Conservation (phyloP, 2,888 invertebrate species). For the Rotaria magnacalcarata region DNA sequence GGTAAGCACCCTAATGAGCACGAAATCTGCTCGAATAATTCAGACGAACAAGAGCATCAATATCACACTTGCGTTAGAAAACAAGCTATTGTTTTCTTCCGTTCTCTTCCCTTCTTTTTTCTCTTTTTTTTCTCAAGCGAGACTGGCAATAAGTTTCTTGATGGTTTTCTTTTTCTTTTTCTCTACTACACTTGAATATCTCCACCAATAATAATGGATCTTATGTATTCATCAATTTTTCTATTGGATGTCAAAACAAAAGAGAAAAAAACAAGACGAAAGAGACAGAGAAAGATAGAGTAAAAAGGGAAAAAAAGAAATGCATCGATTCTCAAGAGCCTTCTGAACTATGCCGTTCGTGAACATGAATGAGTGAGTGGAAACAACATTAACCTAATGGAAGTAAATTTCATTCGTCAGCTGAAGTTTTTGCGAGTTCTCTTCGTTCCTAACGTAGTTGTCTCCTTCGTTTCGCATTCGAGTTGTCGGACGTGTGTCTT, state of each 20-base stretch:
- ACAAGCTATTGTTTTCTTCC: not conserved
- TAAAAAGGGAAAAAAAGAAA: not conserved
- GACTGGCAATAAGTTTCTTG: too few species aligned
- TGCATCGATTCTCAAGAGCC: constrained; percentile 17
- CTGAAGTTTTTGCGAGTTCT: not conserved
- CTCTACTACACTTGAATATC: not conserved
- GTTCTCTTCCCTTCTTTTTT: not conserved
- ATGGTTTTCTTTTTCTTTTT: not conserved
- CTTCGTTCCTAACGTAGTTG: constrained; percentile 12
- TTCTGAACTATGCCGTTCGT: constrained; percentile 13
- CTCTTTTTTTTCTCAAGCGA: too few species aligned
- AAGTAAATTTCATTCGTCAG: constrained; percentile 26
- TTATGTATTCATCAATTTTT: not conserved
- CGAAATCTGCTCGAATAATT: constrained; percentile 20
- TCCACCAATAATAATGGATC: not conserved
- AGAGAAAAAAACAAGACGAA: not conserved
- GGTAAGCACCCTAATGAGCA: constrained; percentile 16
- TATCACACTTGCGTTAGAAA: not conserved
- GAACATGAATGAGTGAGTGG: not conserved
- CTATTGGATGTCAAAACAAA: not conserved
- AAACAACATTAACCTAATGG: constrained; percentile 22
- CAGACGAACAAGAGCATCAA: constrained; percentile 12
- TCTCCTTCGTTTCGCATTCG: constrained; percentile 29
- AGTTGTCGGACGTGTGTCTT: not conserved
- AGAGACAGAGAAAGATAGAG: not conserved